These are phyloP conservation scores for Lithophane semibrunnea DNA, from an alignment of 2,888 invertebrate genomes.

Conservation along the genomic window DNA sequence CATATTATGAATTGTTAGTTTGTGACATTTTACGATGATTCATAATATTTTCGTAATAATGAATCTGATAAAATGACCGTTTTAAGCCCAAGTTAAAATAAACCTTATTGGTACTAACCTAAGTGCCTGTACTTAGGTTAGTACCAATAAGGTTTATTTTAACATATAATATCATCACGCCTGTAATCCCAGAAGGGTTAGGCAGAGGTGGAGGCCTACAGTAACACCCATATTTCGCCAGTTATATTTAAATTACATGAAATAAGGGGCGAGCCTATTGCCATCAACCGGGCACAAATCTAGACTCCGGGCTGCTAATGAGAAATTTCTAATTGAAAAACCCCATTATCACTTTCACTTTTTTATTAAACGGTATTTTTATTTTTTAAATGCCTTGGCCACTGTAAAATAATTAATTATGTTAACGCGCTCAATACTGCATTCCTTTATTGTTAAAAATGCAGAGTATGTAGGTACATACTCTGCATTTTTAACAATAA, in stretches of 20 bases:
- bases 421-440: neutral
- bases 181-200: neutral
- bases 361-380: neutral
- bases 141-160: neutral
- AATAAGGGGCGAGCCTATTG: neutral
- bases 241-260: neutral
- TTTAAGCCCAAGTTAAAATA: no score
- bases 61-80: no score
- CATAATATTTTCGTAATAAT: no score
- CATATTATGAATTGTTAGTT: no score
- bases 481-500: no score
- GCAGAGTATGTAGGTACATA: conserved; percentile 8
- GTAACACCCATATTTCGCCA: neutral
- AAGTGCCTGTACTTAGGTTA: no score
- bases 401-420: conserved; percentile 6
- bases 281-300: neutral
- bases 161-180: neutral
- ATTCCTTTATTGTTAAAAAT: conserved; percentile 35
- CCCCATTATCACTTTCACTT: neutral
- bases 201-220: neutral
- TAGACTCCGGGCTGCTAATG: neutral
- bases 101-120: no score
- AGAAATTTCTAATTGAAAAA: neutral
- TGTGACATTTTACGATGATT: no score
- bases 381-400: neutral